Conservation (phyloP, 2,888 invertebrate genomes). For the Patella depressa region DNA sequence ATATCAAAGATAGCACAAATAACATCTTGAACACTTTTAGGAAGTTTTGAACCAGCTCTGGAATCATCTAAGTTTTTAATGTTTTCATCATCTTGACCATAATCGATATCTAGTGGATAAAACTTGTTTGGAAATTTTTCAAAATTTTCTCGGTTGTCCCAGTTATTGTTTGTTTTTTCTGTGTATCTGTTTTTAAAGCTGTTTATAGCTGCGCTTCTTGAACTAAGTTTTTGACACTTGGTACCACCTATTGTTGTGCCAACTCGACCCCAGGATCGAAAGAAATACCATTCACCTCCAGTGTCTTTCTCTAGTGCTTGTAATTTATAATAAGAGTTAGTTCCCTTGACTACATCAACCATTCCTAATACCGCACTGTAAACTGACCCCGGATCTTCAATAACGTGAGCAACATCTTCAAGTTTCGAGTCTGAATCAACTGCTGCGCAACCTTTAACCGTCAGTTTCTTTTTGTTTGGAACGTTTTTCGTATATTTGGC, state of each 20-base stretch:
- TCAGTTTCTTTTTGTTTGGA: conserved; percentile 77
- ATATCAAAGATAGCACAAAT: conserved; percentile 91
- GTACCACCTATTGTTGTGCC: conserved; percentile 89
- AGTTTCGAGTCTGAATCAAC: conserved; percentile 92
- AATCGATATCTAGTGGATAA: conserved; percentile 92
- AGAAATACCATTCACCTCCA: conserved; percentile 80
- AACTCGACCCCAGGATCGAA: conserved; percentile 95
- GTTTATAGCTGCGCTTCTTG: conserved; percentile 66
- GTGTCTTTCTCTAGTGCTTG: conserved; percentile 87
- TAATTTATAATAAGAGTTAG: conserved; percentile 95
- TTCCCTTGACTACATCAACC: conserved; percentile 88
- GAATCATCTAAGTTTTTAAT: conserved; percentile 53
- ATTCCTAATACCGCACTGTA: conserved; percentile 86
- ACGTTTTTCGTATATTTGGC: conserved; percentile 64
- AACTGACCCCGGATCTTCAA: conserved; percentile 73
- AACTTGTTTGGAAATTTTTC: conserved; percentile 81
- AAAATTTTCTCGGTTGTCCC: conserved; percentile 80
- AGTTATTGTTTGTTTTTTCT: conserved; percentile 89
- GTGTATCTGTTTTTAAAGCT: conserved; percentile 78
- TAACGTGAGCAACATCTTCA: conserved; percentile 85
- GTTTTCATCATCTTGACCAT: conserved; percentile 76
- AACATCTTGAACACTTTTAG: conserved; percentile 84
- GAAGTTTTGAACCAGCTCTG: conserved; percentile 78
- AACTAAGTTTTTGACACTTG: conserved; percentile 63
- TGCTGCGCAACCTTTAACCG: conserved; percentile 86